Conservation (phyloP, 2,888 invertebrate genomes). For the Beris morrisii region DNA sequence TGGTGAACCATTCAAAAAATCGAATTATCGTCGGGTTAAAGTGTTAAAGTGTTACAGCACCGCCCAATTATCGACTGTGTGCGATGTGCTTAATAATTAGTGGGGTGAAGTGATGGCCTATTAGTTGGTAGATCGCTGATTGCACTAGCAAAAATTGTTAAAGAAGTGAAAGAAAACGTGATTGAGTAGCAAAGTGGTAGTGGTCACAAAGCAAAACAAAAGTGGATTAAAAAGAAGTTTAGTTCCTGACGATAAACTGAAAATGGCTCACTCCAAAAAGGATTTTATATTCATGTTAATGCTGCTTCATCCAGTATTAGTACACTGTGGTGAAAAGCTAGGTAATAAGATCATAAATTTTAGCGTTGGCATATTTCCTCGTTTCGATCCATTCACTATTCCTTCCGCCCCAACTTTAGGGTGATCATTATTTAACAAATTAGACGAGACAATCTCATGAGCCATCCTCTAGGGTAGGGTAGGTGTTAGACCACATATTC, state of each 20-base stretch:
- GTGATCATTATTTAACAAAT: no score
- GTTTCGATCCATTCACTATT: not conserved
- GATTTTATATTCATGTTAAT: slow-evolving; percentile 5
- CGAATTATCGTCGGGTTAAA: slow-evolving; percentile 25
- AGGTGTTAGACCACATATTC: no score
- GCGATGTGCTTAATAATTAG: slow-evolving; percentile 8
- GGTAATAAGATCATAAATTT: slow-evolving; percentile 16
- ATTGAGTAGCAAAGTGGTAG: no score
- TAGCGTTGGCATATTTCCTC: not conserved
- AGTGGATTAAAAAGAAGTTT: not conserved
- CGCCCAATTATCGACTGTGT: slow-evolving; percentile 3
- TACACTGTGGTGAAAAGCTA: slow-evolving; percentile 30
- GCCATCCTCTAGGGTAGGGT: no score
- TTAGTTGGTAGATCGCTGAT: slow-evolving; percentile 10
- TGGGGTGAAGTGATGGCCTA: slow-evolving; percentile 7
- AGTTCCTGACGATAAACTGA: not conserved
- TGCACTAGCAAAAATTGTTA: no score
- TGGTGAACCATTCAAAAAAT: slow-evolving; percentile 21
- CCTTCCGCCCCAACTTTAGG: not conserved
- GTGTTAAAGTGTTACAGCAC: slow-evolving; percentile 11
- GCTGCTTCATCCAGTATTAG: slow-evolving; percentile 7
- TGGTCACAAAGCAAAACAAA: not conserved
- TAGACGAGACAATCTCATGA: no score
- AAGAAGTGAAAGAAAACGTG: no score
- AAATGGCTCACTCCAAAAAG: not conserved